phyloP scores from a whole-genome alignment of 2,888 invertebrate genomes.

The Sturmia bella region DNA sequence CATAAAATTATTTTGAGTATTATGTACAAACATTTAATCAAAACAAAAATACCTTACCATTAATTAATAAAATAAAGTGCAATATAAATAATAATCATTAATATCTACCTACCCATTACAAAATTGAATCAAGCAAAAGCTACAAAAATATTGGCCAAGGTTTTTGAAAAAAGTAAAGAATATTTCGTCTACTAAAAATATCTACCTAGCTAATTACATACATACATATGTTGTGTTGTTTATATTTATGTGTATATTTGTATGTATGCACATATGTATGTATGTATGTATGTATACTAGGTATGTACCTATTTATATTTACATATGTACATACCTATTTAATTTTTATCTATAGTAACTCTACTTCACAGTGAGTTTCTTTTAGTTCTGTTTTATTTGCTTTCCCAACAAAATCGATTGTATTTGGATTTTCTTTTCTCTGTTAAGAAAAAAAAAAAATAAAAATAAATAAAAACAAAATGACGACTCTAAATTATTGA shows the following conservation, averaged over 20 bases:
- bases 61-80: slow-evolving; percentile 35
- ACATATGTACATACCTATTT: neutral
- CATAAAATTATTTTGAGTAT: neutral
- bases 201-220: too few relatives aligned
- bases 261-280: neutral
- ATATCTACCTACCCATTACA: too few relatives aligned
- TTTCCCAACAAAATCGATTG: slow-evolving; percentile 59
- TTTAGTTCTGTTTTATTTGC: neutral
- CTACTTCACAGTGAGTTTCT: slow-evolving; percentile 3
- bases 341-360: slow-evolving; percentile 8
- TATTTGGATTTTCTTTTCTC: slow-evolving; percentile 40
- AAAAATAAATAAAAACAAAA: neutral
- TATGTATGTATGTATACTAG: neutral
- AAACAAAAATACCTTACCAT: slow-evolving; percentile 6
- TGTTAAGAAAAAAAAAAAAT: slow-evolving; percentile 1
- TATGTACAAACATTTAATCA: slow-evolving; percentile 36
- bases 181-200: slow-evolving; percentile 30
- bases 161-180: slow-evolving; percentile 44
- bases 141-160: slow-evolving; percentile 59
- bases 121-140: slow-evolving; percentile 50
- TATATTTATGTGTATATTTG: neutral
- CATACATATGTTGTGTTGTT: slow-evolving; percentile 51
- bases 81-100: slow-evolving; percentile 22
- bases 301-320: neutral
- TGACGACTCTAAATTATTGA: slow-evolving; percentile 7